Base-by-base conservation (phyloP, 2,113 vertebrate species). In the Pelvicachromis taeniatus region DNA sequence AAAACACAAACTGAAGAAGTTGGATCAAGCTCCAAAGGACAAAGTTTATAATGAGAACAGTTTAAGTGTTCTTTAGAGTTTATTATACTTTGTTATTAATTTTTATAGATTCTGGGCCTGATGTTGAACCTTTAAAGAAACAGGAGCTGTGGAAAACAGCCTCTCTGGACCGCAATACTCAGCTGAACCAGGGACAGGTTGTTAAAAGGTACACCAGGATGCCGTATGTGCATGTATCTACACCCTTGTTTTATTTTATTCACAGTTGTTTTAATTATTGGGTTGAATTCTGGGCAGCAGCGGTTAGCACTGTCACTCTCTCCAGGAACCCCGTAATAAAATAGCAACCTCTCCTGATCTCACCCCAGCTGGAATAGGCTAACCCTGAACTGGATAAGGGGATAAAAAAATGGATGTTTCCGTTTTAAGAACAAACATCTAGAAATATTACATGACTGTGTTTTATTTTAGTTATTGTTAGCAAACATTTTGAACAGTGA, bases 81-180 rank as follows among this genome's bases (percentile, higher is more conserved):
- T 87, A 63, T 65, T 17, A 55, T 54, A 17, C 79, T 42, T 53
- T 85, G 2, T 83, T 16, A 5, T 68, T 3, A 58, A 9, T 73
- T 55, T 78, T 52, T 82, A 14, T 80, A 98, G 97, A 97, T n/a
- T 48, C 90, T 33, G 84, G 94, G 26, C 93, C 89, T 96, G 94
- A 93, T 52, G 95, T 94, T 52, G 96, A 96, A 83, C 4, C 91
- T 12, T 86, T 95, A 56, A 95, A 90, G 80, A 96, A 94, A 85
- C 89, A 90, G 45, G 97, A 97, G 9, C 1, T 90, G 86, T 93
- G 93, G 91, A 97, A 97, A 93, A 95, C 95, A 0, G 83, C 96
- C 12, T 96, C 95, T 3, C 88, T 97, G 86, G 96, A 96, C 82
- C 96, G 96, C 84, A 95, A 87, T 81, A 33, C 80, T 52, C 92